These are phyloP conservation scores for Drosophila lowei DNA, from an alignment of 1,140 invertebrate species.

Conservation along the genomic window DNA sequence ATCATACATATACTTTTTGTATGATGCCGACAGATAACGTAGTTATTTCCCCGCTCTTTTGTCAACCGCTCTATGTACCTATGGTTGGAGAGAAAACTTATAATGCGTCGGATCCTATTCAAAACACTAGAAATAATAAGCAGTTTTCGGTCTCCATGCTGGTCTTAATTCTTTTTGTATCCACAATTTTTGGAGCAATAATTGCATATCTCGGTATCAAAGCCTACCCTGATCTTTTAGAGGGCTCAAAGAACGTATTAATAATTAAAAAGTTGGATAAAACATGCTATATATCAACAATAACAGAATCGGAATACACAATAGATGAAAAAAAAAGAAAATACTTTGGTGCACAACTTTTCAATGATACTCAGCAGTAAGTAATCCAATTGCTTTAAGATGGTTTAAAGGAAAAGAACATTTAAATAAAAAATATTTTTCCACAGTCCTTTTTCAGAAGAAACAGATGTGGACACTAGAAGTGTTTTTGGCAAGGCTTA, in stretches of 20 bases:
- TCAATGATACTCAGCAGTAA: slow-evolving; percentile 9
- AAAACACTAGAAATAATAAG: slow-evolving; percentile 48
- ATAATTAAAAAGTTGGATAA: slow-evolving; percentile 59
- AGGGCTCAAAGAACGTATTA: slow-evolving; percentile 66
- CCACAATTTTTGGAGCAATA: slow-evolving; percentile 46
- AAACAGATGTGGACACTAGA: no score
- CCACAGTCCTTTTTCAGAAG: no score
- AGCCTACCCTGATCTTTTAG: slow-evolving; percentile 56
- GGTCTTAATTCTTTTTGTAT: slow-evolving; percentile 57
- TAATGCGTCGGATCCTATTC: slow-evolving; percentile 9
- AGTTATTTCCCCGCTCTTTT: slow-evolving; percentile 54
- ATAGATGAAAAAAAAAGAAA: slow-evolving; percentile 12
- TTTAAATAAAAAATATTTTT: no score
- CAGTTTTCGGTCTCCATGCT: slow-evolving; percentile 64
- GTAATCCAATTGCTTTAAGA: no score
- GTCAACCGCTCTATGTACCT: slow-evolving; percentile 56
- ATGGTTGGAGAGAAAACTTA: no score
- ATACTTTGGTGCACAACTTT: neutral
- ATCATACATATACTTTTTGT: slow-evolving; percentile 66
- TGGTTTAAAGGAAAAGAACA: no score
- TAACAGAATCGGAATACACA: slow-evolving; percentile 37
- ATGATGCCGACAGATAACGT: slow-evolving; percentile 32
- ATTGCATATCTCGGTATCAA: slow-evolving; percentile 62
- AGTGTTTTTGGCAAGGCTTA: no score
- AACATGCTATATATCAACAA: slow-evolving; percentile 55